These are phyloP conservation scores for Haemorhous mexicanus DNA, from an alignment of 2,113 vertebrate genomes.

Conservation along the genomic window DNA sequence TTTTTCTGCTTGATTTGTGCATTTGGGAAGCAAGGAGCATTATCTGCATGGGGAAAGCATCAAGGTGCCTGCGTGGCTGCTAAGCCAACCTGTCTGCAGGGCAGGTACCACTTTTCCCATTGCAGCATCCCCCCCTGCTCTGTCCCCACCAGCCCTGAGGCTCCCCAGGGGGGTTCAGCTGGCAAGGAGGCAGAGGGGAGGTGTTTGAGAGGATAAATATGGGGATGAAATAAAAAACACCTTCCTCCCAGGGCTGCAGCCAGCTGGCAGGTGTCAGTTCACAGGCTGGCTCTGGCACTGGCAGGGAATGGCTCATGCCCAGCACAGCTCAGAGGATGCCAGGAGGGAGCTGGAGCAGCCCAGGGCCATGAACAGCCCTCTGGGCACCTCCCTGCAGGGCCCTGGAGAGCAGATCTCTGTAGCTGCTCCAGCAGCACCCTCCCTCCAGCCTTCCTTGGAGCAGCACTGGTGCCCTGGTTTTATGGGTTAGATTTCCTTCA, in stretches of 20 bases:
- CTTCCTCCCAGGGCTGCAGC: neutral
- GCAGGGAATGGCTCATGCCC: neutral
- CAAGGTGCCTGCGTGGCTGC: neutral
- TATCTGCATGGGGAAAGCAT: neutral
- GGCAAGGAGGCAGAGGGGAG: neutral
- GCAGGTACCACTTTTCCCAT: neutral
- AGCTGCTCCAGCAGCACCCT: neutral
- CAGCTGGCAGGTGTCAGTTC: neutral
- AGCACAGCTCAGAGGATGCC: neutral
- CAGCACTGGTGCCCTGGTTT: neutral
- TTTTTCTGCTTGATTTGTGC: neutral
- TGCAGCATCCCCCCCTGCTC: neutral
- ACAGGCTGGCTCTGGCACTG: neutral
- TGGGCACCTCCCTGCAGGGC: neutral
- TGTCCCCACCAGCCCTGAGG: neutral
- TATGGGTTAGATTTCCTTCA: neutral
- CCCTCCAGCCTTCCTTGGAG: neutral
- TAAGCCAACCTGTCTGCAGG: neutral
- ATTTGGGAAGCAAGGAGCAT: neutral
- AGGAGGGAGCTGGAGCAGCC: neutral
- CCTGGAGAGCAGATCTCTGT: neutral
- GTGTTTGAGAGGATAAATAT: rapidly evolving
- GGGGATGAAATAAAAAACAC: neutral
- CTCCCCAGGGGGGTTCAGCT: neutral
- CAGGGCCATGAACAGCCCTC: neutral